phyloP scores from a whole-genome alignment of 2,113 vertebrate species.

The Castor canadensis region DNA sequence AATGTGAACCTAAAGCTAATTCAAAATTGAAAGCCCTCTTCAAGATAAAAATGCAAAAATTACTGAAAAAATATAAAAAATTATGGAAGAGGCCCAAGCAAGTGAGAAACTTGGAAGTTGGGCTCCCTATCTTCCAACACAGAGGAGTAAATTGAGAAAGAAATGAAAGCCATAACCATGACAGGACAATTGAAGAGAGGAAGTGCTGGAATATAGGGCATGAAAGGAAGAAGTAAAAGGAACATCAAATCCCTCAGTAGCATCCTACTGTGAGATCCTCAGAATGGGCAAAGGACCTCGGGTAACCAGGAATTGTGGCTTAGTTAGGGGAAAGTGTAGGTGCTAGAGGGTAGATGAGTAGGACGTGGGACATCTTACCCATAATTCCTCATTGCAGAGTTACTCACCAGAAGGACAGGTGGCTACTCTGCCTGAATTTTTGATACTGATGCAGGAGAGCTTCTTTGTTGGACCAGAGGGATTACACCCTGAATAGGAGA shows the following conservation, averaged over 20 bases:
- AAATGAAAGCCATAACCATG: not conserved
- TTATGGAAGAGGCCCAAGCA: not conserved
- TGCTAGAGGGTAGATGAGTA: not conserved
- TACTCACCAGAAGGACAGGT: slow-evolving; percentile 40
- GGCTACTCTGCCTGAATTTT: not conserved
- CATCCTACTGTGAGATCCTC: not conserved
- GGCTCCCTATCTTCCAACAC: not conserved
- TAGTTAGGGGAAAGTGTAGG: not conserved
- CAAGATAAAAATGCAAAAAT: not conserved
- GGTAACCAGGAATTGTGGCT: not conserved
- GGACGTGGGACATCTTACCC: not conserved
- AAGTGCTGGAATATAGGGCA: not conserved
- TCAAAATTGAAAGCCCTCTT: not conserved
- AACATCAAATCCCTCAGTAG: not conserved
- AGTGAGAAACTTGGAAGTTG: not conserved
- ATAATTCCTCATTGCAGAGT: not conserved
- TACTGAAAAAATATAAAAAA: not conserved
- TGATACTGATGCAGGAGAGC: not conserved
- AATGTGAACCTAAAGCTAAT: not conserved
- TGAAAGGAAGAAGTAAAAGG: not conserved
- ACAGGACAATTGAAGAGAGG: not conserved
- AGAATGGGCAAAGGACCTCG: not conserved
- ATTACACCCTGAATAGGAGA: not conserved
- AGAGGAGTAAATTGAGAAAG: not conserved
- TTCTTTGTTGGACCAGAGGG: accelerated